These are phyloP conservation scores for Hololepta plana DNA, from an alignment of 2,888 invertebrate genomes.

Conservation along the genomic window DNA sequence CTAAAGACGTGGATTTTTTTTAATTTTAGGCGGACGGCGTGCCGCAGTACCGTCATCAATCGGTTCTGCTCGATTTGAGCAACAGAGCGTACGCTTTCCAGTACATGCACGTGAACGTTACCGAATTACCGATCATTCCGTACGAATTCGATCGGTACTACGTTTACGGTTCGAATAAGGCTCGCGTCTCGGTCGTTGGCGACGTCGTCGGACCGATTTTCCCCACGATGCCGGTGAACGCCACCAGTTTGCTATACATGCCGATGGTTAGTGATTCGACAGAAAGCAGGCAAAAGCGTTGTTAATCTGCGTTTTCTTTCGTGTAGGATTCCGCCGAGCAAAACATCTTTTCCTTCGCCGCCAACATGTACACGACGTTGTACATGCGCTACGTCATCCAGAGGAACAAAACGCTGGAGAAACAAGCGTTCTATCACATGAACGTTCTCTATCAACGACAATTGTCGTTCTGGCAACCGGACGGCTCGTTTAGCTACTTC, in stretches of 20 bases:
- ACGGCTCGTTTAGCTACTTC: constrained; percentile 83
- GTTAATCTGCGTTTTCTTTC: no score
- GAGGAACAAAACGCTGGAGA: constrained; percentile 62
- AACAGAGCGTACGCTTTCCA: constrained; percentile 83
- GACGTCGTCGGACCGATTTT: constrained; percentile 89
- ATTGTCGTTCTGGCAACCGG: constrained; percentile 74
- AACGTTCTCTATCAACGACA: constrained; percentile 82
- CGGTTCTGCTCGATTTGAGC: constrained; percentile 78
- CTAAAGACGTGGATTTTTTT: no score
- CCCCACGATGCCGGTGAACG: constrained; percentile 82
- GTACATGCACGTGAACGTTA: constrained; percentile 89
- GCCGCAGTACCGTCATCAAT: constrained; percentile 82
- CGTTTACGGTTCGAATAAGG: constrained; percentile 82
- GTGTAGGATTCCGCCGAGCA: constrained; percentile 84
- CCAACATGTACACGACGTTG: constrained; percentile 76
- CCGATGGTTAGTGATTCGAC: constrained; percentile 43
- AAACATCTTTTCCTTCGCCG: constrained; percentile 92
- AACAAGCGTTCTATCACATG: constrained; percentile 68
- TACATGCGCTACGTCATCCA: constrained; percentile 87
- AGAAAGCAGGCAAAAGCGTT: no score
- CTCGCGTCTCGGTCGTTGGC: constrained; percentile 66
- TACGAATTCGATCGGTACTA: constrained; percentile 84
- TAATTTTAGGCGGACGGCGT: constrained; percentile 71
- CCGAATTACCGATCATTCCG: constrained; percentile 82
- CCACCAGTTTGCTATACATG: constrained; percentile 57